A percentile compares a stretch with the other conserved stretches of the same genome.
Conservation (phyloP, 1,140 invertebrate genomes). For the Mactra quadrangularis region DNA sequence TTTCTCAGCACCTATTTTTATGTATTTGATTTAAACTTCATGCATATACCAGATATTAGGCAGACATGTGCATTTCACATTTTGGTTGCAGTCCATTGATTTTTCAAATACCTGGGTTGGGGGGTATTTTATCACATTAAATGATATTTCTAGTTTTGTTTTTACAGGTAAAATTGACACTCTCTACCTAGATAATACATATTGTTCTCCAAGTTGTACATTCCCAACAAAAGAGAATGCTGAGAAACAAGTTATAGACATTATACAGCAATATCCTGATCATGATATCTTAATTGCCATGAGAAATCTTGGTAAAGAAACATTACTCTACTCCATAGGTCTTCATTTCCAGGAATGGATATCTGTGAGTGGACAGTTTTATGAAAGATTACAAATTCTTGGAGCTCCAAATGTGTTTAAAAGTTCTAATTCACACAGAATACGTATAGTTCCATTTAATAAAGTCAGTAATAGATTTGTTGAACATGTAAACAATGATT, state of each 20-base stretch:
- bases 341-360: constrained; percentile 79
- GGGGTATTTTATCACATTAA: too few species aligned
- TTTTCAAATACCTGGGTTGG: background rate
- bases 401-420: constrained; percentile 80
- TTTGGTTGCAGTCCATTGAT: background rate
- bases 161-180: constrained; percentile 78
- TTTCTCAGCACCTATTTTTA: too few species aligned
- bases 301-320: constrained; percentile 83
- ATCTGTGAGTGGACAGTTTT: constrained; percentile 74
- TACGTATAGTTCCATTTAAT: constrained; percentile 79
- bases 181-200: constrained; percentile 85
- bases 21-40: too few species aligned
- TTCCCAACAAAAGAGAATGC: constrained; percentile 80
- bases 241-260: constrained; percentile 74
- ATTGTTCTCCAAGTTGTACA: constrained; percentile 81
- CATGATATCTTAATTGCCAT: constrained; percentile 81
- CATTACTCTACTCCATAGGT: constrained; percentile 80
- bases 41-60: background rate
- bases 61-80: background rate
- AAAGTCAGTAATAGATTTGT: constrained; percentile 69
- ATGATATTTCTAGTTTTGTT: too few species aligned
- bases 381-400: constrained; percentile 73
- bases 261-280: constrained; percentile 73
- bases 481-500: constrained; percentile 62
- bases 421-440: constrained; percentile 64